Base-by-base conservation (phyloP, 2,797 vertebrate species). In the Ataeniobius toweri region DNA sequence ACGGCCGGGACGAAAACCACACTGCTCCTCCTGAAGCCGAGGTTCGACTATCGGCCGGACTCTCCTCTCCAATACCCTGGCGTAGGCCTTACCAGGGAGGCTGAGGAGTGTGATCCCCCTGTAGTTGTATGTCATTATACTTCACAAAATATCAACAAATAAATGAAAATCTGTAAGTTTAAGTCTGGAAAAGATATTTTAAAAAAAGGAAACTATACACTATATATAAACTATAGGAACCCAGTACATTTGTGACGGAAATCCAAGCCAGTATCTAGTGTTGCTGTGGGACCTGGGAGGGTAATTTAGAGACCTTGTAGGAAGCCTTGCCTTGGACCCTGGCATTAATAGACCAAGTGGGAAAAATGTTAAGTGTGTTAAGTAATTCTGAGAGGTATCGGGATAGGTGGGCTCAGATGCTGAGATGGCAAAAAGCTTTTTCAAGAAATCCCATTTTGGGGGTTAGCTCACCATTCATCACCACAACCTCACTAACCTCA, bases 381-480 rank as follows among this genome's bases (percentile, higher is more conserved):
- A 92, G 84, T 79, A 77, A 91, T 93, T 92, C 87, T 78, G 0
- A 70, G 85, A 79, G 88, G 74, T 5, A 8, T n/a, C 14, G 68
- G 63, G 84, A 59, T 63, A 46, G 5, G 24, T 80, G 83, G 85
- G 73, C 82, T 88, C 84, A 81, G 86, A 82, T 80, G 84, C 73
- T 56, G 71, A 80, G 73, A 84, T 74, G 76, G 79, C 82, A 80
- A 77, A 82, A 53, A 73, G 81, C 80, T 87, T 86, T 84, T 89
- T 85, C 76, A 55, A 22, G 76, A 83, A 85, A 90, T 83, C 80
- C 78, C 83, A 78, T 90, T 93, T 91, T 84, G 81, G 87, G 22
- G 85, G 88, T 91, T 88, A 86, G 87, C 75, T 91, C 84, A 89
- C 90, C 91, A 94, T 93, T 88, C 88, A 93, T 94, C 90, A 93